Conservation (phyloP, 2,797 vertebrate genomes). For the Gallinago nigripennis region DNA sequence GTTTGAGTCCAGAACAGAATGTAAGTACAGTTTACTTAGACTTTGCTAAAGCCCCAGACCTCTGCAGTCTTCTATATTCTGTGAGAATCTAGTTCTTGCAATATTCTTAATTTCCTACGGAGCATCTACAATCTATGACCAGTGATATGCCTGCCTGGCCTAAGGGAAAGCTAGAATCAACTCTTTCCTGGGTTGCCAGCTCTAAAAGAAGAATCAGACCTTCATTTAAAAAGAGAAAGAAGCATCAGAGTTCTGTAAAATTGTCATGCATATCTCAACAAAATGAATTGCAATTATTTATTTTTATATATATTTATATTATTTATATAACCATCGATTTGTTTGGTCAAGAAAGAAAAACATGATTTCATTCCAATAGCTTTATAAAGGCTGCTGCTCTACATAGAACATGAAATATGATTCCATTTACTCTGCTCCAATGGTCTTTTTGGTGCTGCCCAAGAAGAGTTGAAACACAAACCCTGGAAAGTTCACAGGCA, state of each 20-base stretch:
- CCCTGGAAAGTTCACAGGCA: not conserved
- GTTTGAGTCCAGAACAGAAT: not conserved
- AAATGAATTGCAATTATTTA: not conserved
- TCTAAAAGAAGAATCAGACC: not conserved
- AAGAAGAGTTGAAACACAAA: not conserved
- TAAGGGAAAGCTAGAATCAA: not conserved
- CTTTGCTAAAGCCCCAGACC: not conserved
- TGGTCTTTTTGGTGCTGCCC: not conserved
- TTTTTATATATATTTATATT: not conserved
- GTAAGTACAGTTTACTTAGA: not conserved
- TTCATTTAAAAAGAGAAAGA: not conserved
- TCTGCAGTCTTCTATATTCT: not conserved
- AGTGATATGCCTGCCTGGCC: not conserved
- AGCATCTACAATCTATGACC: not conserved
- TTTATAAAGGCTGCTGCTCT: not conserved
- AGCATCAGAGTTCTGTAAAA: not conserved
- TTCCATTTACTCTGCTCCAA: not conserved
- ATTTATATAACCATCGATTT: not conserved
- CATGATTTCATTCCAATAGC: not conserved
- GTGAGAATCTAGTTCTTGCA: not conserved
- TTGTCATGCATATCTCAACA: not conserved
- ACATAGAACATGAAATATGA: not conserved
- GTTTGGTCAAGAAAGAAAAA: not conserved
- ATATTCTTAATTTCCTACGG: not conserved
- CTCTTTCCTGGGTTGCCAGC: not conserved